phyloP scores from a whole-genome alignment of 2,113 vertebrate genomes.

The Xiphophorus maculatus region DNA sequence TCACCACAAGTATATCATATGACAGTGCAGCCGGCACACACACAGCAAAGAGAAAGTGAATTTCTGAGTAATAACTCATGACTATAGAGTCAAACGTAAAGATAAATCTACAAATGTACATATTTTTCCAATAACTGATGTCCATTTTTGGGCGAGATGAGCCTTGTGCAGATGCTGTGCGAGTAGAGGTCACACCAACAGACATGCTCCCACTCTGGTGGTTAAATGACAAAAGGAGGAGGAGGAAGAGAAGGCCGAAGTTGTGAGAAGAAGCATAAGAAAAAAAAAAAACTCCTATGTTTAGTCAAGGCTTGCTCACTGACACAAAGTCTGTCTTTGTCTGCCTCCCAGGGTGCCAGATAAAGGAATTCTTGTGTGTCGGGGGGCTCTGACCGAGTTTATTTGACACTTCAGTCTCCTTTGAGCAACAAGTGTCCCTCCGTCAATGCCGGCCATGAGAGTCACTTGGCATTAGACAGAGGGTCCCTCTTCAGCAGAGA shows the following conservation, averaged over 20 bases:
- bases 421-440: constrained; percentile 90
- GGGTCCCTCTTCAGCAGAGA: constrained; percentile 96
- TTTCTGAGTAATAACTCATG: constrained; percentile 31
- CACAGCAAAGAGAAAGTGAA: constrained; percentile 40
- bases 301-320: constrained; percentile 83
- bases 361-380: constrained; percentile 92
- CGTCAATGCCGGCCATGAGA: constrained; percentile 93
- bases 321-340: constrained; percentile 90
- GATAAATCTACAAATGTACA: constrained; percentile 21
- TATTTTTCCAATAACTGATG: constrained; percentile 6
- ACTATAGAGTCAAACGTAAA: constrained; percentile 26
- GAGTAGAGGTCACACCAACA: constrained; percentile 54
- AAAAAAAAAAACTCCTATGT: constrained; percentile 68
- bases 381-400: constrained; percentile 85
- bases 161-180: constrained; percentile 49
- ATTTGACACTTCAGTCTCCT: constrained; percentile 93
- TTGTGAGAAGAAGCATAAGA: constrained; percentile 56
- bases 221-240: constrained; percentile 65
- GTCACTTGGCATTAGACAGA: constrained; percentile 93
- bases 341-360: constrained; percentile 85
- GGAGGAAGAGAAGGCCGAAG: constrained; percentile 68
- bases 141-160: constrained; percentile 8
- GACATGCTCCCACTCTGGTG: constrained; percentile 58
- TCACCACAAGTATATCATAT: constrained; percentile 76
- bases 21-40: constrained; percentile 57